Base-by-base conservation (phyloP, 1,140 invertebrate genomes). In the Calliopsis andreniformis region DNA sequence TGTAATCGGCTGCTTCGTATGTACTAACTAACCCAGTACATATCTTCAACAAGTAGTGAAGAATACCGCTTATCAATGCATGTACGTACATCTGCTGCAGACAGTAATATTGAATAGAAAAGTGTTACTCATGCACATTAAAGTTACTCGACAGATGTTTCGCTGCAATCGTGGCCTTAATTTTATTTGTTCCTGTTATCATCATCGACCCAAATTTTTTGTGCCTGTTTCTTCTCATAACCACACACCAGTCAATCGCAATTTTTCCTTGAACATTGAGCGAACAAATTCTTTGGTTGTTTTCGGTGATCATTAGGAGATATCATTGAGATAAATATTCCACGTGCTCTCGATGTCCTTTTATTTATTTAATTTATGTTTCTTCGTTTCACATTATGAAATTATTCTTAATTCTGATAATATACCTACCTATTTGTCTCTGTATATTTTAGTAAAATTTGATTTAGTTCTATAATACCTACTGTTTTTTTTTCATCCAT, bases 181-280 rank as follows among this genome's bases (percentile, higher is more conserved):
- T 73, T 67, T 56, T 51, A 12, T 14, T 77, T 30, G 25, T 59
- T 77, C 66, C 64, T 59, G 28, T 35, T 28, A 23, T 43, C 43
- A 25, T 25, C 45, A n/a, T 30, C 49, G 71, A 79, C 59, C 73
- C 75, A 70, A 67, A 79, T 77, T 79, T 79, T 45, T 28, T 16
- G 8, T 14, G 2, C 4, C 0, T 59, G 12, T 51, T 20, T 51
- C 58, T 49, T 30, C 39, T 28, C 28, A 20, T 18, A 53, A 18
- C 35, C 28, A 20, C 35, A 35, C 47, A 23, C 35, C 30, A 1
- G n/a, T n/a, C 25, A 45, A 23, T 61, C 39, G 12, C 8, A 3
- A 25, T 25, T 14, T 28, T 32, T 18, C 18, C 12, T 6, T 35
- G 16, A 14, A n/a, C 16, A 28, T 56, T n/a, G 28, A 10, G 51